Evolutionary conservation across 92 coral and sea anemone species (phyloP), one percentile per base, ranked within the genome.

Genomic region (Actinostola sp.): DNA sequence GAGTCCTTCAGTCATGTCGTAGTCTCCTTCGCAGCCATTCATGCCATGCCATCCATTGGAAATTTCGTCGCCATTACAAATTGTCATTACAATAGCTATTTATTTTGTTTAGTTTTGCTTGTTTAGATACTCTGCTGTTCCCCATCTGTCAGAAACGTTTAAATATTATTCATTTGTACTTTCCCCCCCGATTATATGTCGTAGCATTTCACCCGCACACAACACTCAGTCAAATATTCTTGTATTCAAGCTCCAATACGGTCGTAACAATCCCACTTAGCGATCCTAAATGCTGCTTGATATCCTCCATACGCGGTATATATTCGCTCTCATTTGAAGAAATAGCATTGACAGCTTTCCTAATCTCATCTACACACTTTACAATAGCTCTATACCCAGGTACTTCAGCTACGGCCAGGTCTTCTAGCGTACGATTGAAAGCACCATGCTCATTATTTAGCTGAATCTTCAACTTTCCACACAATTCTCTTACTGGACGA

Each of bases 401-500:
- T 30, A 88, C 92, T 43, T 50, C 29, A 29, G 60, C 83, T 8
- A 48, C 64, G 9, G 61, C 66, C 8, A 95, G 90, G 31, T 90
- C 84, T 27, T 83, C 82, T 30, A 95, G 67, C 9, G 86, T 89
- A 56, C 99, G 85, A 75, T 86, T 91, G 55, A 95, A 86, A 21
- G 89, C 76, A 0, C 97, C 92, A 45, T 95, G 78, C 0, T 92
- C 89, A 56, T 84, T 86, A 16, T 86, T 89, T 1, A 95, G 79
- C 55, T 95, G 97, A 28, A 88, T 61, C 24, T 83, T 85, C 43
- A 95, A 66, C 36, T 89, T 89, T 0, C 95, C 95, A 38, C 96
- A 89, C 23, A 95, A 84, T 57, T 95, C 99, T 16, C 97, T 86
- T 32, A 89, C 92, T 2, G 99, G 88, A 25, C 99, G 87, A 61